Evolutionary conservation across 1,140 invertebrate genomes (phyloP), one percentile per base, ranked within the genome.

Genomic region (Diachasmimorpha longicaudata): DNA sequence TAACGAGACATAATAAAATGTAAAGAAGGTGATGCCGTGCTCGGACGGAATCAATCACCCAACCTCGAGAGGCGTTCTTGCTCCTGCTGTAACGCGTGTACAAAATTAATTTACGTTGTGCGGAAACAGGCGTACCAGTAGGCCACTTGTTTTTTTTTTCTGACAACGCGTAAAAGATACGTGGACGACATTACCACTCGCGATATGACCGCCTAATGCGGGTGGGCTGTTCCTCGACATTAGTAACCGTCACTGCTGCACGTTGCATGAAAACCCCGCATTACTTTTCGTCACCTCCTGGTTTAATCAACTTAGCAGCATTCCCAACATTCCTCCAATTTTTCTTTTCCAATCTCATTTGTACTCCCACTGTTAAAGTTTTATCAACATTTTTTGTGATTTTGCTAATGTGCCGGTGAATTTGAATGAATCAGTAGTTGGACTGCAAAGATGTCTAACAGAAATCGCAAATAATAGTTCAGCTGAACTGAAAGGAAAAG

Each of bases 21-120:
- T 52, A 52, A 52, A 52, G n/a, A 52, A n/a, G 14, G 48, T 16
- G 48, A 52, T 52, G 48, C 16, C 48, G 48, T 52, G 48, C 48
- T n/a, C 48, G 48, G 16, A 4, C 13, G 19, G 48, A 52, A 52
- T 52, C 48, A 52, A 52, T 52, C 48, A 52, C 16, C 16, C 16
- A 19, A 52, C 48, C 48, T 16, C 48, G 16, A 55, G 55, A 75
- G 73, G 39, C 39, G 19, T 68, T 69, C 23, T 31, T 58, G 21
- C 73, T 44, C 36, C 19, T n/a, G 46, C n/a, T 46, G 14, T 52
- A 31, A 73, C 66, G 66, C 67, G 46, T 77, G 66, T 63, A 69
- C 14, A 55, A 74, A 77, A 77, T 77, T 73, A 77, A 77, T 77
- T 77, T 74, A 42, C 76, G 72, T 77, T 74, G 73, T 73, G 48